Base-by-base conservation (phyloP, 1,140 invertebrate species). In the Atta colombica region DNA sequence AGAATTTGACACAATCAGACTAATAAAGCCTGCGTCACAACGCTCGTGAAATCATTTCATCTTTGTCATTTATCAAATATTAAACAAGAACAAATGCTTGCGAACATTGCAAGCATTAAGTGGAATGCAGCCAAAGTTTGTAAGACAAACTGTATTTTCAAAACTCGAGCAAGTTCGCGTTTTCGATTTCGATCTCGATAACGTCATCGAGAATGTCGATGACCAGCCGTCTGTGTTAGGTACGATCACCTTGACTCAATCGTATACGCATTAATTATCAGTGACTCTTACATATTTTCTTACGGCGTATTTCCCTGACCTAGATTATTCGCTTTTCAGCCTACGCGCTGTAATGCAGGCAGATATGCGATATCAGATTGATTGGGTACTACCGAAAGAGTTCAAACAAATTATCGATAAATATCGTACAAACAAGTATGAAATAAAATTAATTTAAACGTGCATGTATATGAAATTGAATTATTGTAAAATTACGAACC, bases 241-340 rank as follows among this genome's bases (percentile, higher is more conserved):
- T 72, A 74, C 78, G 58, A 90, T 89, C 77, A 91, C 90, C 89
- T 91, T 91, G 90, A 91, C 65, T 91, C 66, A 60, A 39, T 21
- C 12, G 31, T 39, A 53, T 14, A 31, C 18, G 71, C 71, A 77
- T 77, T 87, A 87, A 65, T 91, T 86, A 81, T 61, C 21, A n/a
- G 25, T 1, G 53, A 35, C 75, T 39, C 86, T 90, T 85, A 84
- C 68, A 68, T 78, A 90, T 85, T 92, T 85, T 53, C 85, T 53
- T 77, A 72, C 77, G 31, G 6, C n/a, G 75, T 88, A 86, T 78
- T 65, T 92, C 89, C 87, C 90, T 90, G 90, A 90, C 90, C 90
- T 82, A 88, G 69, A 91, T 91, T 78, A 69, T 69, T 89, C n/a
- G 35, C 74, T 89, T 90, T 88, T 84, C 72, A 75, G 58, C 87